Evolutionary conservation across 1,140 invertebrate species (phyloP).

Genomic region (Oryzaephilus surinamensis): DNA sequence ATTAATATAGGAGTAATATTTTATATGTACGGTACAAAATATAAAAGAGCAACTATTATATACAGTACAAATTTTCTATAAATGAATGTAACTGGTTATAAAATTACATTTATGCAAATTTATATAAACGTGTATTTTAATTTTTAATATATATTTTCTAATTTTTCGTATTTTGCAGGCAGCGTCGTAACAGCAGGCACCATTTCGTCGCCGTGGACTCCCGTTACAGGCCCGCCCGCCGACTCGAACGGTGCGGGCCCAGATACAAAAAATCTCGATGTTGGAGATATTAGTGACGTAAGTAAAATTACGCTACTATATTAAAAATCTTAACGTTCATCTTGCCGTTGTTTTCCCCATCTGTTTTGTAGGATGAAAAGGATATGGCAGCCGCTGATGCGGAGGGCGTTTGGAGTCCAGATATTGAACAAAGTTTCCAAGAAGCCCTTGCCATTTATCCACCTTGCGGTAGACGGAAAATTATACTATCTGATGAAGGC

Average conservation of each 20-base stretch:
- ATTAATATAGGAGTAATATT: no score
- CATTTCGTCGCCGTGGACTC: conserved; percentile 65
- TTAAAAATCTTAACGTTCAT: background rate
- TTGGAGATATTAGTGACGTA: conserved; percentile 57
- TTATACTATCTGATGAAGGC: conserved; percentile 98
- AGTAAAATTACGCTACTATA: conserved; percentile 27
- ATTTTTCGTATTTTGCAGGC: conserved; percentile 22
- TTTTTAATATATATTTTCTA: background rate
- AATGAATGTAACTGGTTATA: background rate
- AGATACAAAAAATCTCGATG: conserved; percentile 57
- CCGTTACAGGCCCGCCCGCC: conserved; percentile 54
- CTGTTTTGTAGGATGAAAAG: conserved; percentile 65
- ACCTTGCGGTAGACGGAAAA: conserved; percentile 96
- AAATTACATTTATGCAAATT: background rate
- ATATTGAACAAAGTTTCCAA: conserved; percentile 99
- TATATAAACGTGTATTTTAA: background rate
- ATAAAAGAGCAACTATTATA: no score
- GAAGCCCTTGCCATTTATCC: conserved; percentile 99
- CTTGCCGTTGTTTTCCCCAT: background rate
- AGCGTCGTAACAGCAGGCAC: conserved; percentile 43
- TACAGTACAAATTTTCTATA: no score
- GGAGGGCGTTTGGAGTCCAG: conserved; percentile 98
- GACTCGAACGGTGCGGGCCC: conserved; percentile 52
- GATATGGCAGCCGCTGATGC: conserved; percentile 88
- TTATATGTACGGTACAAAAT: no score